Conservation (phyloP, 2,888 invertebrate genomes). For the Gandaritis pyraliata region DNA sequence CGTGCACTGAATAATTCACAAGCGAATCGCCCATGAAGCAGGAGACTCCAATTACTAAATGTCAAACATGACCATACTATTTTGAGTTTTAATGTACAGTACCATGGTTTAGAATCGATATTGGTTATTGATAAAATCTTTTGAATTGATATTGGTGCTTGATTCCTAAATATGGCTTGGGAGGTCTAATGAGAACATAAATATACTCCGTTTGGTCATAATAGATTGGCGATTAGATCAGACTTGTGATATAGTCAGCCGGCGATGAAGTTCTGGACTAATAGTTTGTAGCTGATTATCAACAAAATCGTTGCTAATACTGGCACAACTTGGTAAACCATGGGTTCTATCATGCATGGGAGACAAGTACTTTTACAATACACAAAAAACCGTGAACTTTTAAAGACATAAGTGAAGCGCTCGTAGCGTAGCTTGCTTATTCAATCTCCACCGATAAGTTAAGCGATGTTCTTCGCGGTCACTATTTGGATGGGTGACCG, state of each 20-base stretch:
- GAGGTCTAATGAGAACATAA: conserved; percentile 49
- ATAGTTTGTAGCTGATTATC: too few species aligned
- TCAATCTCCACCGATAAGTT: too few species aligned
- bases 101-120: conserved; percentile 21
- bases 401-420: too few species aligned
- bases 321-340: too few species aligned
- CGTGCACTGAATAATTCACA: conserved; percentile 61
- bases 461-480: too few species aligned
- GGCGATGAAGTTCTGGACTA: not conserved
- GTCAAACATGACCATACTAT: conserved; percentile 9
- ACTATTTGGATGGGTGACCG: too few species aligned
- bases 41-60: conserved; percentile 43
- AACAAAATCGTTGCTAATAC: too few species aligned
- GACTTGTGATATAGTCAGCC: conserved; percentile 22
- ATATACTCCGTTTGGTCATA: conserved; percentile 30
- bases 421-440: too few species aligned
- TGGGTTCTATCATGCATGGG: too few species aligned
- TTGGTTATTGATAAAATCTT: conserved; percentile 34
- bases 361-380: too few species aligned
- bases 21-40: conserved; percentile 36
- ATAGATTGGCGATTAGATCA: conserved; percentile 33
- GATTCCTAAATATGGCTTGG: conserved; percentile 39
- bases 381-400: too few species aligned
- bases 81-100: conserved; percentile 17
- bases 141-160: conserved; percentile 39